Evolutionary conservation across 2,113 vertebrate species (phyloP), one percentile per base, ranked within the genome.

Genomic region (Heloderma charlesbogerti): DNA sequence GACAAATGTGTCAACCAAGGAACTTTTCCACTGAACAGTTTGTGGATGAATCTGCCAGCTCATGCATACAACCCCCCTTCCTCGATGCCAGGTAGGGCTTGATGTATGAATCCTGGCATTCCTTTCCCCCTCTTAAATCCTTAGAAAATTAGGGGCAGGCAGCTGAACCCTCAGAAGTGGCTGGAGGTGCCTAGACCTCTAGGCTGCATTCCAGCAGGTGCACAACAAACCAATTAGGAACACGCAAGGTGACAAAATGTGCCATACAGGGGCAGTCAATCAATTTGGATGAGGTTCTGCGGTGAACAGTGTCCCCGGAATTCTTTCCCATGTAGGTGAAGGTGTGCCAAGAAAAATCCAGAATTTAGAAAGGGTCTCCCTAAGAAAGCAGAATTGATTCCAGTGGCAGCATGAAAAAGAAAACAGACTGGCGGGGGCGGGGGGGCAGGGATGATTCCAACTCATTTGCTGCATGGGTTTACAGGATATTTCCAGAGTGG

Each of bases 141-240:
- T 91, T 79, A 54, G 88, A 87, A 86, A 89, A 86, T 71, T 60
- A 43, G 45, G 12, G 40, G 51, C 91, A 92, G 57, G 60, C 1
- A 86, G 69, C 31, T 1, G 43, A 88, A 91, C 84, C 86, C 95
- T 96, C 89, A 71, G 87, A 93, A 92, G 91, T 89, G 81, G 91
- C 79, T 16, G 89, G 94, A 78, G 71, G 91, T 95, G 94, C 94
- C 95, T 96, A 91, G 45, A 84, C 67, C 92, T 94, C 94, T 94
- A 97, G 95, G 95, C 93, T 94, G 93, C 66, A 79, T 60, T 96
- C 93, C 92, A 96, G 95, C 94, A 94, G 93, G 91, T 95, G 88
- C 60, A 92, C n/a, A 45, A 92, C 74, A 92, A 90, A 92, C 84
- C 4, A 57, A 95, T 96, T 97, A 95, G 94, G 93, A 96, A 69